Conservation (phyloP, 2,888 invertebrate species). For the Dasysyrphus albostriatus region DNA sequence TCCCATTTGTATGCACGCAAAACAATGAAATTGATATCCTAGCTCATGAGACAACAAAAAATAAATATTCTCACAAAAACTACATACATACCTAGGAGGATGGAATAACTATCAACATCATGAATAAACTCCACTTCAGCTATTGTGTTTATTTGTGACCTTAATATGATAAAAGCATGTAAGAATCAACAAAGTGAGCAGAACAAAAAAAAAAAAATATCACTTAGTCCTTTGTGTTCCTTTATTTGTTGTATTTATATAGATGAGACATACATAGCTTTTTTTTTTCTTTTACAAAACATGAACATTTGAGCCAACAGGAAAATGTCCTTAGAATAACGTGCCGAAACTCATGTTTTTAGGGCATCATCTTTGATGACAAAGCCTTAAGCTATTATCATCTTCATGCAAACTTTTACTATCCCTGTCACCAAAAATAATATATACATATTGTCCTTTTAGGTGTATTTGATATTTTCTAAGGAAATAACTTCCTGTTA, state of each 20-base stretch:
- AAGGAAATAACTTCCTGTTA: background rate
- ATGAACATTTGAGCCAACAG: background rate
- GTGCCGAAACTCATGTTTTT: slow-evolving; percentile 10
- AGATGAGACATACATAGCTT: background rate
- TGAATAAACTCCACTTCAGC: background rate
- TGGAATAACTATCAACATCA: slow-evolving; percentile 3
- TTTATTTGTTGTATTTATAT: background rate
- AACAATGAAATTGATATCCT: slow-evolving; percentile 6
- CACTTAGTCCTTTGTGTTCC: slow-evolving; percentile 6
- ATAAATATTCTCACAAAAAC: background rate
- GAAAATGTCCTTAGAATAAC: slow-evolving; percentile 15
- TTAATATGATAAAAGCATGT: slow-evolving; percentile 17
- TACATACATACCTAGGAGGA: background rate
- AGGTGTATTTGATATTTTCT: background rate
- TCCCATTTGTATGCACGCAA: slow-evolving; percentile 3
- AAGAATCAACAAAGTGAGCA: slow-evolving; percentile 10
- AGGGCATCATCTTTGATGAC: slow-evolving; percentile 1
- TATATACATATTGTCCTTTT: background rate
- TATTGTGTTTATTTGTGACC: slow-evolving; percentile 15
- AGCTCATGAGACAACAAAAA: background rate
- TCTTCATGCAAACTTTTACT: background rate
- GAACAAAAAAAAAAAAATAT: background rate
- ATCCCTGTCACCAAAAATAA: background rate
- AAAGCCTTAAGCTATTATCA: background rate
- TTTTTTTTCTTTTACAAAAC: background rate